phyloP scores from a whole-genome alignment of 2,113 vertebrate genomes.

The Tetraodon nigroviridis region DNA sequence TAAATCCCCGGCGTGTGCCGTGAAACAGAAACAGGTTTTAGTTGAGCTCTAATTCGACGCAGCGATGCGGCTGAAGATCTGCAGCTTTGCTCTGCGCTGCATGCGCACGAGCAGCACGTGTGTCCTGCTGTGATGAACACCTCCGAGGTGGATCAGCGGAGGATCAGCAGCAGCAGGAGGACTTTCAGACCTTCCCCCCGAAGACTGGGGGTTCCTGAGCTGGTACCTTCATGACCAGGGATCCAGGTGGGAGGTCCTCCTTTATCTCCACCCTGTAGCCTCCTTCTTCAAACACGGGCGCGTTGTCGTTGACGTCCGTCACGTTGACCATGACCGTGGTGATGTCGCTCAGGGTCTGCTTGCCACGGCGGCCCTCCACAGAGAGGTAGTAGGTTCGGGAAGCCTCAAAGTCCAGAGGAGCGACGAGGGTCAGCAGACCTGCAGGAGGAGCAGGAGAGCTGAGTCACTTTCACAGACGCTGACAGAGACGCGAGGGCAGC shows the following conservation, averaged over 20 bases:
- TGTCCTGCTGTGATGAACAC: no score
- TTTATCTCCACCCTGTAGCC: slow-evolving; percentile 75
- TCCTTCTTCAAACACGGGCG: slow-evolving; percentile 78
- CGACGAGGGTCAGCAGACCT: slow-evolving; percentile 76
- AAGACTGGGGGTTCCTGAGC: no score
- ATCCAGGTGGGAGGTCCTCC: slow-evolving; percentile 81
- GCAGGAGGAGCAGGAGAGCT: background rate
- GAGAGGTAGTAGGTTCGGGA: slow-evolving; percentile 84
- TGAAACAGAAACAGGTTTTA: background rate
- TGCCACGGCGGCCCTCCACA: slow-evolving; percentile 83
- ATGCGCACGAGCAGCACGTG: no score
- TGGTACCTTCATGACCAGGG: slow-evolving; percentile 80
- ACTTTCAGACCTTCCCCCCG: no score
- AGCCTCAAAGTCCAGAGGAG: slow-evolving; percentile 85
- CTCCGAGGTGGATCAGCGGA: no score
- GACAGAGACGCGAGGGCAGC: no score
- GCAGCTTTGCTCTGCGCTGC: background rate
- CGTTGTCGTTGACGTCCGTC: slow-evolving; percentile 89
- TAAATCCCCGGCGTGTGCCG: no score
- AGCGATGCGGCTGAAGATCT: slow-evolving; percentile 16
- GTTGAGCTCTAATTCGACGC: slow-evolving; percentile 4
- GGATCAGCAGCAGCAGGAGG: no score
- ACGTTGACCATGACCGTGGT: slow-evolving; percentile 86
- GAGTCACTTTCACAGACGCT: background rate
- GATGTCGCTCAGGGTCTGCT: slow-evolving; percentile 81